Evolutionary conservation across 2,113 vertebrate species (phyloP).

Genomic region (Odobenus rosmarus): DNA sequence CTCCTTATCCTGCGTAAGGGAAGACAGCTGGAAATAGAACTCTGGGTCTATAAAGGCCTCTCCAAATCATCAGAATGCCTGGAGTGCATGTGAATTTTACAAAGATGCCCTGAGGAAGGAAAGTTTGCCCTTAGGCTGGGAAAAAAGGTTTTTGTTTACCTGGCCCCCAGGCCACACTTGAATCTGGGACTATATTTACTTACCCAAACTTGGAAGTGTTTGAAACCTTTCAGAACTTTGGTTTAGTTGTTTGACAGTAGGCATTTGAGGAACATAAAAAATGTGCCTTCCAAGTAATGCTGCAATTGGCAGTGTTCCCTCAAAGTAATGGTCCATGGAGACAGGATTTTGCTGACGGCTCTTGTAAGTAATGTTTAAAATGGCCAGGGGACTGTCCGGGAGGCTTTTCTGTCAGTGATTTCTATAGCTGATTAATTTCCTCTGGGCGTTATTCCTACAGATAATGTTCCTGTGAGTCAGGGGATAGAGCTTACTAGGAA

Average conservation of each 20-base stretch:
- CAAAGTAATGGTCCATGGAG: slow-evolving; percentile 41
- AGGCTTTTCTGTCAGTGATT: slow-evolving; percentile 52
- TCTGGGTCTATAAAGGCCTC: background rate
- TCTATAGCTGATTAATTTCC: slow-evolving; percentile 48
- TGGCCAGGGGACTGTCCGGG: background rate
- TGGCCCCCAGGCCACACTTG: background rate
- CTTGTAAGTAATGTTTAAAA: slow-evolving; percentile 55
- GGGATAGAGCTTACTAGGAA: background rate
- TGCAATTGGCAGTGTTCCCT: slow-evolving; percentile 48
- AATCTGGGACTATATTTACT: background rate
- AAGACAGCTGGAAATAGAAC: slow-evolving; percentile 7
- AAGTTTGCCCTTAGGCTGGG: background rate
- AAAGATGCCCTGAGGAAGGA: background rate
- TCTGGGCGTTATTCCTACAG: background rate
- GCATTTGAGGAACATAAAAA: slow-evolving; percentile 62
- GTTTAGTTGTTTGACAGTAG: slow-evolving; percentile 61
- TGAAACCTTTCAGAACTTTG: slow-evolving; percentile 55
- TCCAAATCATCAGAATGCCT: background rate
- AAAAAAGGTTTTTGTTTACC: slow-evolving; percentile 1
- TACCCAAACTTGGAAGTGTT: slow-evolving; percentile 31
- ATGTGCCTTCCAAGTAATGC: slow-evolving; percentile 68
- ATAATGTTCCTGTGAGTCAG: slow-evolving; percentile 40
- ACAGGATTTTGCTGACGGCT: slow-evolving; percentile 46
- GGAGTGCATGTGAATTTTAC: background rate
- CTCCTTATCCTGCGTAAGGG: background rate